phyloP scores from a whole-genome alignment of 30 jellyfish, hydroid and myxozoan species.

The Morbakka virulenta region DNA sequence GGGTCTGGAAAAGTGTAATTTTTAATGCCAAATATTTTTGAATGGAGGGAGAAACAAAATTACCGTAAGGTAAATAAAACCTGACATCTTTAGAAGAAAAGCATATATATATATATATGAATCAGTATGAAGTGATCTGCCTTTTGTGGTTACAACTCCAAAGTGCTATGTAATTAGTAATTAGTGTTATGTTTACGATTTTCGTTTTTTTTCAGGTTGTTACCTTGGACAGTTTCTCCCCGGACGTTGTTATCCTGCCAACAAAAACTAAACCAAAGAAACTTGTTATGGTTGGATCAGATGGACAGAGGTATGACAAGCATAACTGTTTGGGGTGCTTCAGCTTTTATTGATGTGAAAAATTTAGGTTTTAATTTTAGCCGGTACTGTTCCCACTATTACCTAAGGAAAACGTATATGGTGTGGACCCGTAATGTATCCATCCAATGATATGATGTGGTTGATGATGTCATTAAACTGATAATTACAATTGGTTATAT shows the following conservation, averaged over 20 bases:
- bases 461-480: no score
- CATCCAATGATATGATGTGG: no score
- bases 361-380: no score
- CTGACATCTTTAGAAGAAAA: no score
- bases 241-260: slow-evolving; percentile 86
- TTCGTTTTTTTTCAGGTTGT: slow-evolving; percentile 40
- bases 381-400: no score
- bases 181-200: neutral
- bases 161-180: neutral
- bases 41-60: no score
- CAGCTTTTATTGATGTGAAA: neutral
- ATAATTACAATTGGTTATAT: no score
- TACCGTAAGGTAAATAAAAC: no score
- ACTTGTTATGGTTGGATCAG: slow-evolving; percentile 86
- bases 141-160: neutral
- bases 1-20: no score
- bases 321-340: neutral
- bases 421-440: no score
- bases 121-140: neutral
- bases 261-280: slow-evolving; percentile 98
- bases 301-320: slow-evolving; percentile 71
- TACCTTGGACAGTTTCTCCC: slow-evolving; percentile 62
- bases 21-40: no score
- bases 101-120: slow-evolving; percentile 3
- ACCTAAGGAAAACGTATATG: no score